Evolutionary conservation across 2,888 invertebrate genomes (phyloP).

Genomic region (Agrilus mali): DNA sequence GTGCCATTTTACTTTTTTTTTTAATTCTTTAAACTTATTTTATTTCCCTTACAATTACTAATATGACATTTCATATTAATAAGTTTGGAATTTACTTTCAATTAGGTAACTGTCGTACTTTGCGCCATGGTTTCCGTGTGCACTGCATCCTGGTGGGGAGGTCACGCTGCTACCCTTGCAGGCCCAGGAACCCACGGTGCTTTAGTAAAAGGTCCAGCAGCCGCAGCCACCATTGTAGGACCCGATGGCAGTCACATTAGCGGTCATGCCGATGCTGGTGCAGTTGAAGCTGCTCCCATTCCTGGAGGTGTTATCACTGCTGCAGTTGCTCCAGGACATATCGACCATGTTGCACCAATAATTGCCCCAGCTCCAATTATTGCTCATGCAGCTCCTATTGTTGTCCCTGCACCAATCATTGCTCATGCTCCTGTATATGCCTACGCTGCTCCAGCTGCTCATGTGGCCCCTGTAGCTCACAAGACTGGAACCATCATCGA

Average conservation of each 20-base stretch:
- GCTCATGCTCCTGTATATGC: constrained; percentile 4
- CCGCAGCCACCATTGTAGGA: constrained; percentile 13
- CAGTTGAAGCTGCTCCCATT: constrained; percentile 15
- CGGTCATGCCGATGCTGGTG: constrained; percentile 28
- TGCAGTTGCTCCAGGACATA: constrained; percentile 15
- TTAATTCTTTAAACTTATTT: too few species aligned
- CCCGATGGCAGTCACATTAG: constrained; percentile 31
- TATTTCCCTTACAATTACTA: too few species aligned
- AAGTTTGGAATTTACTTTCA: too few species aligned
- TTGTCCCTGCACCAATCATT: constrained; percentile 5
- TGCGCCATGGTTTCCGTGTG: constrained; percentile 5
- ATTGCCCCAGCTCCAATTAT: constrained; percentile 7
- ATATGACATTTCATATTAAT: too few species aligned
- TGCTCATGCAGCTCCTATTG: constrained; percentile 4
- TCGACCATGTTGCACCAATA: constrained; percentile 10
- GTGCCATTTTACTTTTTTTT: too few species aligned
- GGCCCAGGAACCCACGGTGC: constrained; percentile 13
- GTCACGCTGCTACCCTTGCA: constrained; percentile 11
- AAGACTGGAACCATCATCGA: constrained; percentile 6
- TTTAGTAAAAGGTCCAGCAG: constrained; percentile 14
- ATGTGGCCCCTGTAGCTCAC: neutral
- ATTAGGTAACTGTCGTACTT: neutral
- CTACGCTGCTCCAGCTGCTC: constrained; percentile 5
- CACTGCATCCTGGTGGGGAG: constrained; percentile 5
- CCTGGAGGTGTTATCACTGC: constrained; percentile 16